A percentile compares a stretch with the other conserved stretches of the same genome.
Evolutionary conservation across 2,113 vertebrate species (phyloP).

Genomic region (Poeciliopsis turrubarensis): DNA sequence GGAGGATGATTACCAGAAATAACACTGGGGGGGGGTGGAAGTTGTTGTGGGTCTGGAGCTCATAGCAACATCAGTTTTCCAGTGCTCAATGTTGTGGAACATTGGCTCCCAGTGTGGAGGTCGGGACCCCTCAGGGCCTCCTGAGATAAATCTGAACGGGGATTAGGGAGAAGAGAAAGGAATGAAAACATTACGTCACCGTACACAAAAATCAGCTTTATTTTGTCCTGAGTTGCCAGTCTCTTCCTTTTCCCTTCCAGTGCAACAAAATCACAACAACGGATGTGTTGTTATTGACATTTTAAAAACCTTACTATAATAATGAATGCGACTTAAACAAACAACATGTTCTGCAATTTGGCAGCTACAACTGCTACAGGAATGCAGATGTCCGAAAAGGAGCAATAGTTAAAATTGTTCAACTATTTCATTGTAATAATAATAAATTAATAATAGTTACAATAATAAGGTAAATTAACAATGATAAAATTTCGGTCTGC

Average conservation of each 20-base stretch:
- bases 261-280: background rate
- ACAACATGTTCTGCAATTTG: background rate
- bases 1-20: slow-evolving; percentile 10
- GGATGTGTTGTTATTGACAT: background rate
- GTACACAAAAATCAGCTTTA: slow-evolving; percentile 9
- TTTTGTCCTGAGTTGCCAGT: slow-evolving; percentile 4
- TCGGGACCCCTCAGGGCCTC: background rate
- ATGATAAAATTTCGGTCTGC: too few species aligned
- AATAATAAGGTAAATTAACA: background rate
- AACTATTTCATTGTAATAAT: background rate
- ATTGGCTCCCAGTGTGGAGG: background rate
- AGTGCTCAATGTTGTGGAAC: slow-evolving; percentile 12
- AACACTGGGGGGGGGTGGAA: slow-evolving; percentile 1
- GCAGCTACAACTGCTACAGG: background rate
- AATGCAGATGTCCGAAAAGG: background rate
- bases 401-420: background rate
- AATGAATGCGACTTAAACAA: background rate
- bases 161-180: background rate
- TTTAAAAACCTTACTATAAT: background rate
- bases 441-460: background rate
- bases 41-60: slow-evolving; percentile 1
- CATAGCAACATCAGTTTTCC: slow-evolving; percentile 9
- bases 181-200: background rate
- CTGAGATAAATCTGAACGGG: background rate
- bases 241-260: background rate